Percentiles rank a stretch among this genome's conserved stretches.
phyloP scores from a whole-genome alignment of 2,888 invertebrate genomes.

The Spatulosminthurus flaviceps region DNA sequence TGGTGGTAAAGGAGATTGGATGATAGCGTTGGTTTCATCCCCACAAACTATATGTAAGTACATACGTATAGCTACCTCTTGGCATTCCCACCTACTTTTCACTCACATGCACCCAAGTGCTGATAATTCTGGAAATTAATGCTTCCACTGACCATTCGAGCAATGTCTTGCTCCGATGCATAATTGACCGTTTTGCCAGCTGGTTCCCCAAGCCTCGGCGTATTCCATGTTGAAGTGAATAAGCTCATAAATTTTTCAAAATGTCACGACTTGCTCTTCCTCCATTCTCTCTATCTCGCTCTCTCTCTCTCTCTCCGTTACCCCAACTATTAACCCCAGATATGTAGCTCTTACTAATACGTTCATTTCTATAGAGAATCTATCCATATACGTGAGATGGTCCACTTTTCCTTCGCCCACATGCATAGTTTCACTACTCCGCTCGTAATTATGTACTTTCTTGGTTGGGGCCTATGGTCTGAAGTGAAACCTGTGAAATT shows the following conservation, averaged over 20 bases:
- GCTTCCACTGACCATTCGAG: slow-evolving; percentile 23
- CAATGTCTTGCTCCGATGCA: slow-evolving; percentile 15
- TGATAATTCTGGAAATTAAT: slow-evolving; percentile 31
- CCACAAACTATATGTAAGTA: background rate
- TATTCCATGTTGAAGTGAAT: slow-evolving; percentile 21
- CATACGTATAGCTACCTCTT: background rate
- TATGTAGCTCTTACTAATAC: too few species aligned
- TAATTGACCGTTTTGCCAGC: slow-evolving; percentile 30
- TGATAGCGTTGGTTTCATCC: background rate
- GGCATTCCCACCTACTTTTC: slow-evolving; percentile 22
- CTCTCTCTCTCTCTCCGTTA: background rate
- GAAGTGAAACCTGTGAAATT: background rate
- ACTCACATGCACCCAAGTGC: slow-evolving; percentile 27
- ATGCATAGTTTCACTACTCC: background rate
- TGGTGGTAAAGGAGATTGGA: background rate
- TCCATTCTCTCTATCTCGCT: background rate
- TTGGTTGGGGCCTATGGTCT: background rate
- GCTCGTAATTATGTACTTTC: background rate
- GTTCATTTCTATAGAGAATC: too few species aligned
- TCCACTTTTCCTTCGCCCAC: background rate
- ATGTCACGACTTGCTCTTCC: slow-evolving; percentile 27
- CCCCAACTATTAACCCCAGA: too few species aligned
- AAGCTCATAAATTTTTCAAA: slow-evolving; percentile 33
- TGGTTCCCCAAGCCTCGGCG: slow-evolving; percentile 8
- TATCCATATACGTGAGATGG: background rate